These are phyloP conservation scores for Latrodectus elegans DNA, from an alignment of 2,888 invertebrate genomes.

Conservation along the genomic window DNA sequence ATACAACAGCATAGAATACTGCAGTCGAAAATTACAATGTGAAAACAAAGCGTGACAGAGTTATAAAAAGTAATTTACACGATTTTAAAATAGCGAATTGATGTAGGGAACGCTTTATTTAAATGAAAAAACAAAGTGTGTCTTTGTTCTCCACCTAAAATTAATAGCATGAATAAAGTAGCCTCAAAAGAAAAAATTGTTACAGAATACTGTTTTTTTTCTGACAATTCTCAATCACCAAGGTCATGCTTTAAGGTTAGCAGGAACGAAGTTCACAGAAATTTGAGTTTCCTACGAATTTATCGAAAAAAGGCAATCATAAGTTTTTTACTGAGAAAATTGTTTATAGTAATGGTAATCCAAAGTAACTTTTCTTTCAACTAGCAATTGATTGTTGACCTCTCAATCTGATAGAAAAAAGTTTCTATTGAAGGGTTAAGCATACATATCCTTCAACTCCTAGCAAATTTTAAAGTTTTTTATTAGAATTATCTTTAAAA, in stretches of 20 bases:
- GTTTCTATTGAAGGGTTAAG: too few relatives aligned
- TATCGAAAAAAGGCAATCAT: conserved; percentile 38
- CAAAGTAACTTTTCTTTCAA: conserved; percentile 47
- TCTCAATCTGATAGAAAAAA: conserved; percentile 31
- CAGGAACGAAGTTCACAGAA: conserved; percentile 4
- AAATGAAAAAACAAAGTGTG: too few relatives aligned
- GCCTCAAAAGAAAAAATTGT: too few relatives aligned
- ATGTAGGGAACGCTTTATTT: too few relatives aligned
- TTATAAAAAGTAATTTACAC: not conserved
- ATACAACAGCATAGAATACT: too few relatives aligned
- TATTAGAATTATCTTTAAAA: too few relatives aligned
- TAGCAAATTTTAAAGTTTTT: too few relatives aligned
- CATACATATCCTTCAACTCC: too few relatives aligned
- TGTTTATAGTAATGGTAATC: conserved; percentile 56
- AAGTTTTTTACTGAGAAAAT: conserved; percentile 36
- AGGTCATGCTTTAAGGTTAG: conserved; percentile 30
- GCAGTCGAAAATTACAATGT: too few relatives aligned
- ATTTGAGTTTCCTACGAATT: conserved; percentile 42
- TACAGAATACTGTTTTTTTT: not conserved
- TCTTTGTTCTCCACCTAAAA: not conserved
- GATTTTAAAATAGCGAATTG: not conserved
- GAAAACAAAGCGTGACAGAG: too few relatives aligned
- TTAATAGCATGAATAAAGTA: conserved; percentile 8
- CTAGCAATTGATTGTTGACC: conserved; percentile 56
- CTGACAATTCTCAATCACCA: conserved; percentile 17